phyloP scores from a whole-genome alignment of 2,888 invertebrate species.

The Nomada ferruginata region DNA sequence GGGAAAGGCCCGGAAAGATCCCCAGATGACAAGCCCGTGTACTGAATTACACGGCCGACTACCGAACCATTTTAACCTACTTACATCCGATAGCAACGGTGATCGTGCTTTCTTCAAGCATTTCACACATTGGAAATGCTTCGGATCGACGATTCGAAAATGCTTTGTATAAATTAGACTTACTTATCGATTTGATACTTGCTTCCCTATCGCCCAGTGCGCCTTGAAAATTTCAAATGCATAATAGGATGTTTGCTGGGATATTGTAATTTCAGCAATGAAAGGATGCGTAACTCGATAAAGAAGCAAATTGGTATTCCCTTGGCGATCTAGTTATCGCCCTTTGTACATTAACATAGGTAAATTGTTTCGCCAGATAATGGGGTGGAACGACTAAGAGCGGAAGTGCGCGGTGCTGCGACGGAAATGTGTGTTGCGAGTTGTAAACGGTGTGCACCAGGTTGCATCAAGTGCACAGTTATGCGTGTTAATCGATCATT shows the following conservation, averaged over 20 bases:
- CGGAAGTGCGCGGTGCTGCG: not conserved
- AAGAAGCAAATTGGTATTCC: conserved; percentile 34
- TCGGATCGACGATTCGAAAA: not conserved
- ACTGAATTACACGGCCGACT: conserved; percentile 75
- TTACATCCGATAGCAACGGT: conserved; percentile 53
- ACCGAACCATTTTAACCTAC: conserved; percentile 81
- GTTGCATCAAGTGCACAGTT: too few relatives aligned
- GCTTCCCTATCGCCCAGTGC: not conserved
- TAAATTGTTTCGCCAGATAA: not conserved
- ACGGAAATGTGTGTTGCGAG: not conserved
- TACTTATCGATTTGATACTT: not conserved
- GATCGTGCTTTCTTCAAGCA: conserved; percentile 55
- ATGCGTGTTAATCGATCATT: too few relatives aligned
- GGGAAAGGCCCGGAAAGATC: conserved; percentile 65
- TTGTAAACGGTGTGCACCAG: too few relatives aligned
- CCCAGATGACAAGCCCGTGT: conserved; percentile 60
- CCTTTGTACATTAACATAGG: not conserved
- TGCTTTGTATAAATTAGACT: not conserved
- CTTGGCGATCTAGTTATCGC: conserved; percentile 9
- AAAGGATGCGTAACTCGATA: conserved; percentile 1
- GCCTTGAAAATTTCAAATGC: not conserved
- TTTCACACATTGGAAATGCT: conserved; percentile 20
- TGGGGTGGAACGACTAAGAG: not conserved
- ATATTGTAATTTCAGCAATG: not conserved
- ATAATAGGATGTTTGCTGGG: not conserved